Evolutionary conservation across 1,140 invertebrate species (phyloP).

Genomic region (Cydia pomonella): DNA sequence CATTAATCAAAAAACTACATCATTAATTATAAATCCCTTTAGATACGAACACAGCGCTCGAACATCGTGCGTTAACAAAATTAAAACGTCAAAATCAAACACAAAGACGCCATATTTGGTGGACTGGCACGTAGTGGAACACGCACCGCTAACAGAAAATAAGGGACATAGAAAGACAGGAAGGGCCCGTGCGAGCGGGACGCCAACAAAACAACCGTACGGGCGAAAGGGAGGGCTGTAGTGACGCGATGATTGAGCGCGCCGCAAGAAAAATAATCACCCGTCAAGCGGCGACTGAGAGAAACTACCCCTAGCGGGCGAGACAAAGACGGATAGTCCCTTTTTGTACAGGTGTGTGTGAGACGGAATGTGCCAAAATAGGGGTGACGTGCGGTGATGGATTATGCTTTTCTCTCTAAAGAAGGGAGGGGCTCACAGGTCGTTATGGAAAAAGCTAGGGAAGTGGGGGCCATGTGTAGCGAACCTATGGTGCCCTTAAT

Average conservation of each 20-base stretch:
- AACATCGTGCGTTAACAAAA: constrained; percentile 48
- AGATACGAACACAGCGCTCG: constrained; percentile 9
- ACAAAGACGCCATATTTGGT: constrained; percentile 80
- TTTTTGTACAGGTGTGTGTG: constrained; percentile 48
- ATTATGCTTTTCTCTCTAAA: constrained; percentile 82
- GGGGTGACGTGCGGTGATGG: constrained; percentile 82
- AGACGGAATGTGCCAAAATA: constrained; percentile 75
- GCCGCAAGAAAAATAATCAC: constrained; percentile 82
- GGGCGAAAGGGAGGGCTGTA: constrained; percentile 71
- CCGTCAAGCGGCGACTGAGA: constrained; percentile 81
- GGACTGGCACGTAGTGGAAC: constrained; percentile 72
- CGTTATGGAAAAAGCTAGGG: constrained; percentile 82
- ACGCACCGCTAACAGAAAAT: constrained; percentile 81
- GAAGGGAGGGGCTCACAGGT: constrained; percentile 81
- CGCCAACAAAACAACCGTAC: constrained; percentile 53
- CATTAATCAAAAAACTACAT: constrained; percentile 7
- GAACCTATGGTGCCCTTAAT: constrained; percentile 72
- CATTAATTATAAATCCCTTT: constrained; percentile 1
- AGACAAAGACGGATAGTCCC: constrained; percentile 59
- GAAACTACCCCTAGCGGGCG: constrained; percentile 81
- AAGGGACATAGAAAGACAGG: constrained; percentile 80
- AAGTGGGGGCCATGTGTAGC: constrained; percentile 75
- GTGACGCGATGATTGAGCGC: constrained; percentile 82
- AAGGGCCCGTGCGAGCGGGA: constrained; percentile 74
- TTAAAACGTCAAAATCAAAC: constrained; percentile 80